Base-by-base conservation (phyloP, 1,140 invertebrate species). In the Drosophila persimilis region DNA sequence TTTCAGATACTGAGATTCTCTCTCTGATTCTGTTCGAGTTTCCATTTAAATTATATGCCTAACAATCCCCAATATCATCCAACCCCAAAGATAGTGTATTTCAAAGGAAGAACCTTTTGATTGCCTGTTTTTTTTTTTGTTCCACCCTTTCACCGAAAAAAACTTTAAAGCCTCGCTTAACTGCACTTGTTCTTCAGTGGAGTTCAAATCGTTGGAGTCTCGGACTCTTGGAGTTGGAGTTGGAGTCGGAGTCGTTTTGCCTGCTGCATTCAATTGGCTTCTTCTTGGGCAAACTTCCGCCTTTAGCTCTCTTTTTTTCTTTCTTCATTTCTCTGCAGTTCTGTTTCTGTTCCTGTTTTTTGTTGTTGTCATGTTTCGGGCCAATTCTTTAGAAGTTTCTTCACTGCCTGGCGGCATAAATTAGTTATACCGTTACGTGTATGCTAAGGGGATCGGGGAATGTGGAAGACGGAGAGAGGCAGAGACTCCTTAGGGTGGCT, bases 181-280 rank as follows among this genome's bases (percentile, higher is more conserved):
- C 39, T 73, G 77, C 73, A 80, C 77, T 74, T 79, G 61, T 76
- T 57, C 53, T 69, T 43, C 35, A 48, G 65, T 31, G 51, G 48
- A 22, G 65, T 45, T 63, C 50, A 22, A 53, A 43, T 59, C 54
- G 24, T 9, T 58, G 39, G 31, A 35, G 13, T 9, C 26, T 55
- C 6, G 29, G 29, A 29, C 6, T 29, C 29, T 41, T 52, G 24
- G 22, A 6, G 31, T 60, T 62, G 59, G 29, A 29, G 6, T 29
- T 7, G 26, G 29, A 29, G 26, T 29, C 47, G 44, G 35, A 17
- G 62, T 45, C 24, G 53, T 55, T 60, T 77, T 50, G 61, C 47
- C 35, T 73, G 45, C 46, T 71, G 80, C 80, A 84, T 78, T 84
- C 70, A 83, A 83, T 83, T 83, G 79, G 79, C 79, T 83, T 83